Conservation (phyloP, 1,140 invertebrate species). For the Drosophila pruinosa region DNA sequence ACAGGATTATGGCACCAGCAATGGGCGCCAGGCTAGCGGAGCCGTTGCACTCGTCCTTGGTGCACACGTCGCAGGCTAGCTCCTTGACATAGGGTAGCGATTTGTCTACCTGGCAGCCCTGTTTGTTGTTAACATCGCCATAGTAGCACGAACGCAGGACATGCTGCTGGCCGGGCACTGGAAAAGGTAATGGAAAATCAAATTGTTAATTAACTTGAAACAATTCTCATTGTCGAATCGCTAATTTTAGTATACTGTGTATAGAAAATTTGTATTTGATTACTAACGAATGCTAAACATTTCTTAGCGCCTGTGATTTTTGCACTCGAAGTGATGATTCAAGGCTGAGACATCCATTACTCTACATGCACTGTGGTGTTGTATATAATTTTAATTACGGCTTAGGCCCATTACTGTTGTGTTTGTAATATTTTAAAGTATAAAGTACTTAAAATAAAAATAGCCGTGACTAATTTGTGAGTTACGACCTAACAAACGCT, state of each 20-base stretch:
- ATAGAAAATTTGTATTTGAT: neutral
- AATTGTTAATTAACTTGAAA: neutral
- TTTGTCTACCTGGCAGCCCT: constrained; percentile 65
- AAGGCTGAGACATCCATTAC: neutral
- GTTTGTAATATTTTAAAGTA: neutral
- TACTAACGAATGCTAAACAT: constrained; percentile 25
- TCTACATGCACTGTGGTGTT: constrained; percentile 10
- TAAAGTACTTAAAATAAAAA: constrained; percentile 5
- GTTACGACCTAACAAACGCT: constrained; percentile 15
- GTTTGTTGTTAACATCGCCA: constrained; percentile 55
- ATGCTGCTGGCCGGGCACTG: constrained; percentile 51
- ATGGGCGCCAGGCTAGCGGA: constrained; percentile 59
- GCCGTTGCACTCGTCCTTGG: constrained; percentile 70
- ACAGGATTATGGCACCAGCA: constrained; percentile 57
- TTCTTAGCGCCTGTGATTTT: neutral
- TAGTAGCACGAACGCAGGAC: constrained; percentile 70
- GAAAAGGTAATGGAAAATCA: neutral
- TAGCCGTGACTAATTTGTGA: constrained; percentile 43
- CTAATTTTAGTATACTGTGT: constrained; percentile 7
- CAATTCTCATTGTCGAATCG: neutral
- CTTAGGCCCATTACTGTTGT: neutral
- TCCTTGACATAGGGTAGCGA: constrained; percentile 53
- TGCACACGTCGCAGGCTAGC: constrained; percentile 70
- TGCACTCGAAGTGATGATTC: neutral
- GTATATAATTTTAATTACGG: neutral